A percentile compares a stretch with the other conserved stretches of the same genome.
Evolutionary conservation across 2,888 invertebrate genomes (phyloP).

Genomic region (Melanargia galathea): DNA sequence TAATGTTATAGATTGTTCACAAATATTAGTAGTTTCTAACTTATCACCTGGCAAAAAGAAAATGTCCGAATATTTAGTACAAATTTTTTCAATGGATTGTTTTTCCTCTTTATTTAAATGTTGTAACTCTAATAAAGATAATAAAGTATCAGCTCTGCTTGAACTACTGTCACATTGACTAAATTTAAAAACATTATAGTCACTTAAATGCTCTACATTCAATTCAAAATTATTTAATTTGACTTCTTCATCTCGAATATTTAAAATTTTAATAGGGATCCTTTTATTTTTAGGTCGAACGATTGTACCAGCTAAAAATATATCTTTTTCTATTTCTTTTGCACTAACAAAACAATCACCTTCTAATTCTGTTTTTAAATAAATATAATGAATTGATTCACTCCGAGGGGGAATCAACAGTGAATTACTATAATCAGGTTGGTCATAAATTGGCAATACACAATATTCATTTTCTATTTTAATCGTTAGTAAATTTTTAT

Average conservation of each 20-base stretch:
- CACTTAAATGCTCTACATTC: constrained; percentile 10
- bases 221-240: constrained; percentile 22
- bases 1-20: constrained; percentile 31
- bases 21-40: constrained; percentile 31
- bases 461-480: no score
- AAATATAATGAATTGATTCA: constrained; percentile 18
- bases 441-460: no score
- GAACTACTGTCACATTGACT: constrained; percentile 1
- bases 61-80: constrained; percentile 36
- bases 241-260: constrained; percentile 31
- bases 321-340: constrained; percentile 5
- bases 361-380: neutral
- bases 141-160: constrained; percentile 24
- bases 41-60: constrained; percentile 36
- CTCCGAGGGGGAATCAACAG: neutral
- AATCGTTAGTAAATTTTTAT: no score
- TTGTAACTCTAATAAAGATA: constrained; percentile 19
- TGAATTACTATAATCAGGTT: neutral
- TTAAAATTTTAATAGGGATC: constrained; percentile 34
- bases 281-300: constrained; percentile 12
- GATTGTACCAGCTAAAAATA: no score
- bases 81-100: constrained; percentile 26
- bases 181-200: constrained; percentile 29
- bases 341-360: constrained; percentile 2
- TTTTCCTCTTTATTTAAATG: constrained; percentile 28